Evolutionary conservation across 1,140 invertebrate genomes (phyloP).

Genomic region (Papilio polytes): DNA sequence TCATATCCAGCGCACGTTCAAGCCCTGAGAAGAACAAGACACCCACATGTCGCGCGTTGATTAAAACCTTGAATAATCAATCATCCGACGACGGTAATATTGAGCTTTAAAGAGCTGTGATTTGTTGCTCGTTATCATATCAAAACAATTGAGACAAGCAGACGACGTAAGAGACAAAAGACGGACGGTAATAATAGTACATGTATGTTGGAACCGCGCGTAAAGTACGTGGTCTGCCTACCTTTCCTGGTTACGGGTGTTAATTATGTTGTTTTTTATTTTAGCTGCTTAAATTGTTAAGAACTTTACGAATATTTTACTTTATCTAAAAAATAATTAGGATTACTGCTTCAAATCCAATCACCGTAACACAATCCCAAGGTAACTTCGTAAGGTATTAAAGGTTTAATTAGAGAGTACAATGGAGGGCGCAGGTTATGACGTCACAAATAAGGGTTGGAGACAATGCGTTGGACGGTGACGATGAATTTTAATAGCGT

Average conservation of each 20-base stretch:
- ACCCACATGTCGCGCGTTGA: constrained; percentile 32
- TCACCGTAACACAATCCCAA: constrained; percentile 44
- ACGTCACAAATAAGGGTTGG: constrained; percentile 52
- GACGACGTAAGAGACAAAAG: no score
- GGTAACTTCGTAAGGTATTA: constrained; percentile 47
- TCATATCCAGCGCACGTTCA: constrained; percentile 42
- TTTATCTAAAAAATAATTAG: constrained; percentile 37
- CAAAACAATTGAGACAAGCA: not conserved
- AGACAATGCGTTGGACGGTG: constrained; percentile 48
- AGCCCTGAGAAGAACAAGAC: constrained; percentile 30
- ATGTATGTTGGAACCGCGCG: no score
- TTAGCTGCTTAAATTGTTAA: no score
- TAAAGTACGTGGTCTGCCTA: no score
- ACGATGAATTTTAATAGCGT: constrained; percentile 53
- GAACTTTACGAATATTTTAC: not conserved
- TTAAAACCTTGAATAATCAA: constrained; percentile 33
- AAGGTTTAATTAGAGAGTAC: constrained; percentile 61
- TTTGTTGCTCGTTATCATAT: constrained; percentile 5
- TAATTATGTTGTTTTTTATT: no score
- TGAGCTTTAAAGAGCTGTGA: constrained; percentile 25
- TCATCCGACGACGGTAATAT: constrained; percentile 27
- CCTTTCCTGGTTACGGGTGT: no score
- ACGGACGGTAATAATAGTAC: no score
- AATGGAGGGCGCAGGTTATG: constrained; percentile 52
- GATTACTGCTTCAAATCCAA: constrained; percentile 57